phyloP scores from a whole-genome alignment of 2,797 vertebrate genomes.

The Bradypus variegatus region DNA sequence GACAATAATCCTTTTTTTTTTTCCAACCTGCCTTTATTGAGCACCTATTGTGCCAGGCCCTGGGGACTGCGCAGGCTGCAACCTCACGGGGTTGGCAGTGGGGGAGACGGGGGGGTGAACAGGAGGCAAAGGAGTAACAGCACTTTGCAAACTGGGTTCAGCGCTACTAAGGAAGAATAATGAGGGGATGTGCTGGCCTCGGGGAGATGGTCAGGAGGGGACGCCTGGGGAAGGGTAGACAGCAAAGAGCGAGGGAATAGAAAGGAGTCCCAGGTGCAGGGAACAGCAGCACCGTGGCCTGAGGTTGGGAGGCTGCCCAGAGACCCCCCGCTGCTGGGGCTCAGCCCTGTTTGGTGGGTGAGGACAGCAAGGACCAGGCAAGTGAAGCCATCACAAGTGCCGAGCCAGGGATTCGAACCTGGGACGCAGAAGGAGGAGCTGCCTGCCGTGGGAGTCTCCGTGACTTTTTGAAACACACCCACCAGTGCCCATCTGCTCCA shows the following conservation, averaged over 20 bases:
- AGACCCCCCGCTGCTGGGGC: not conserved
- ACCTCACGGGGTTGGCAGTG: not conserved
- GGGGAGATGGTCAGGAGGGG: no score
- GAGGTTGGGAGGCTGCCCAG: not conserved
- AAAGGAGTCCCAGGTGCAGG: not conserved
- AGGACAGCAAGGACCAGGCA: not conserved
- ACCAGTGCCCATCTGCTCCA: no score
- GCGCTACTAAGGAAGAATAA: not conserved
- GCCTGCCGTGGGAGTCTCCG: not conserved
- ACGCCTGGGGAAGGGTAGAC: not conserved
- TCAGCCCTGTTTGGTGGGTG: not conserved
- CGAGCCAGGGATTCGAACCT: not conserved
- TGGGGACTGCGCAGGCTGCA: not conserved
- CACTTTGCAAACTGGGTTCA: not conserved
- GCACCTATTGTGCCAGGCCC: not conserved
- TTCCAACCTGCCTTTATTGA: not conserved
- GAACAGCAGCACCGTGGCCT: not conserved
- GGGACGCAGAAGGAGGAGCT: not conserved
- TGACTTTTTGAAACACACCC: not conserved
- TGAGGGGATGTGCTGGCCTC: rapidly evolving
- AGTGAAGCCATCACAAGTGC: not conserved
- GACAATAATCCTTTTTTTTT: not conserved
- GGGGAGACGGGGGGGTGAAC: not conserved
- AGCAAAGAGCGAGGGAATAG: not conserved
- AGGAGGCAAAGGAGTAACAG: not conserved